These are phyloP conservation scores for Aradophagus sp. DNA, from an alignment of 1,140 invertebrate genomes.

Conservation along the genomic window DNA sequence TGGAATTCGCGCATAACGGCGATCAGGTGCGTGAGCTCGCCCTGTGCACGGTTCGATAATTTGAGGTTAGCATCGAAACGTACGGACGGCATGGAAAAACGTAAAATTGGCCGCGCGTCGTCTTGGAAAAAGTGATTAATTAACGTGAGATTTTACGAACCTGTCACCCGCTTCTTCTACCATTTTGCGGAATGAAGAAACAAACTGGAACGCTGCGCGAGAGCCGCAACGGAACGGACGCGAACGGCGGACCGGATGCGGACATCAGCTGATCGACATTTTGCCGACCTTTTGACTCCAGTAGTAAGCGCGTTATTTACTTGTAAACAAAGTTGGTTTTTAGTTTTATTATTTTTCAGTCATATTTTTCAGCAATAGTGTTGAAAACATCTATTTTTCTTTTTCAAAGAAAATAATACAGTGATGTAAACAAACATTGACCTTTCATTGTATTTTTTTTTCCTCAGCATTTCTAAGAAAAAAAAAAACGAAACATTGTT, in stretches of 20 bases:
- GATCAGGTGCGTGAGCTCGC: not conserved
- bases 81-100: no score
- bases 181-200: slow-evolving; percentile 71
- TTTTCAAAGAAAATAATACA: no score
- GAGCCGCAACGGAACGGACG: slow-evolving; percentile 21
- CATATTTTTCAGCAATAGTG: no score
- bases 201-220: slow-evolving; percentile 36
- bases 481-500: no score
- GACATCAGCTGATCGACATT: slow-evolving; percentile 65
- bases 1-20: slow-evolving; percentile 8
- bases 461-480: no score
- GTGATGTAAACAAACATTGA: no score
- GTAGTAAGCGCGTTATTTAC: slow-evolving; percentile 8
- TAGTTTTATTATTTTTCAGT: no score
- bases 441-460: no score
- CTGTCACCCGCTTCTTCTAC: slow-evolving; percentile 74
- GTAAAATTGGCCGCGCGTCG: not conserved
- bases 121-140: slow-evolving; percentile 4
- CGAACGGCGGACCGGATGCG: slow-evolving; percentile 59
- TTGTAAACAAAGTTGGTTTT: not conserved
- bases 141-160: slow-evolving; percentile 62
- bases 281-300: slow-evolving; percentile 24
- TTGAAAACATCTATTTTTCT: no score
- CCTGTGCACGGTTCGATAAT: not conserved
- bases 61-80: no score